Percentiles rank a stretch among this genome's conserved stretches.
These are phyloP conservation scores for Aphelinus certus DNA, from an alignment of 1,140 invertebrate species.

Conservation along the genomic window DNA sequence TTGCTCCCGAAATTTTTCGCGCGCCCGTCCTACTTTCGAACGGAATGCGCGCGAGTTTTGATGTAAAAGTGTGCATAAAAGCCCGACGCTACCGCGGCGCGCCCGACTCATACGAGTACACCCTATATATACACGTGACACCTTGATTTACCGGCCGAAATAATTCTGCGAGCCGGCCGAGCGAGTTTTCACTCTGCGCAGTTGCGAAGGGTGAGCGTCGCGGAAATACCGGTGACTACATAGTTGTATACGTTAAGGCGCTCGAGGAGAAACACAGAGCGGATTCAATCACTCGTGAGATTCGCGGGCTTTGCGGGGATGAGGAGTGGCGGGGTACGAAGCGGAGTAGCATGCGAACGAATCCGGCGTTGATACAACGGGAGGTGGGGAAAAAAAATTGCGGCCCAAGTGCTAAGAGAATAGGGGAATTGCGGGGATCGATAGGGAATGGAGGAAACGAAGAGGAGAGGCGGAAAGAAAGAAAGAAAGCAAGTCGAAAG, in stretches of 20 bases:
- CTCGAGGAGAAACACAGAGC: constrained; percentile 8
- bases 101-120: no score
- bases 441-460: background rate
- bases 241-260: no score
- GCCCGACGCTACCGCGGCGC: background rate
- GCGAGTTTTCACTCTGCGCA: no score
- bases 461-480: background rate
- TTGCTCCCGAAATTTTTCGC: no score
- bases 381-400: background rate
- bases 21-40: no score
- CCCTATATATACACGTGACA: constrained; percentile 8
- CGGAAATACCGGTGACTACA: no score
- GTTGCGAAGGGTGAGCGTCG: no score
- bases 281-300: constrained; percentile 1
- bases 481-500: background rate
- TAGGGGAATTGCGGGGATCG: background rate
- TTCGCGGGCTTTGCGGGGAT: background rate
- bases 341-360: background rate
- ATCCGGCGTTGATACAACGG: constrained; percentile 11
- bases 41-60: background rate
- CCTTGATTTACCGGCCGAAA: constrained; percentile 33
- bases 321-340: background rate
- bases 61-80: background rate
- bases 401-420: background rate
- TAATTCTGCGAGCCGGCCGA: constrained; percentile 7